Evolutionary conservation across 2,797 vertebrate species (phyloP), one percentile per base, ranked within the genome.

Genomic region (Sebastolobus alascanus): DNA sequence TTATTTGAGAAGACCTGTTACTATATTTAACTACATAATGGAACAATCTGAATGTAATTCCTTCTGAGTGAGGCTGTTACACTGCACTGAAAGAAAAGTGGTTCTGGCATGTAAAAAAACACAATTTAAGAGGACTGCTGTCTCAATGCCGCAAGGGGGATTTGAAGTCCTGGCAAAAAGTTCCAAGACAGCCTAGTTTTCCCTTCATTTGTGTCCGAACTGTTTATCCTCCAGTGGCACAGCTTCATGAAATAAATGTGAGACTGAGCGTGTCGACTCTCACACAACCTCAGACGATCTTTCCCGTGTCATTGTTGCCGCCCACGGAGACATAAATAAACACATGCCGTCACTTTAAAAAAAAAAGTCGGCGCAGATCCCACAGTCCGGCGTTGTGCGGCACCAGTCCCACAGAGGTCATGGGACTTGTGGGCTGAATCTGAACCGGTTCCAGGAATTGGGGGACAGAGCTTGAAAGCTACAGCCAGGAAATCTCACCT

Each of bases 261-360:
- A 75, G 63, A 60, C 63, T 29, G 50, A 77, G 46, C 12, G 31
- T 79, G 75, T 90, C 66, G 70, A 43, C 61, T 75, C 77, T 89
- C 80, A 75, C 75, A 63, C 79, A 31, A 14, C 40, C 37, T 63
- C 1, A 1, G 68, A 68, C 27, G 59, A 67, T 68, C 79, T 84
- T 75, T 84, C 50, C 83, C n/a, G 7, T 68, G 33, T 67, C 61
- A 18, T 25, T 1, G 22, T 60, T 55, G 70, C 81, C 70, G 85
- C 79, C 89, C 87, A 87, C 86, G 9, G 66, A 73, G 56, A 82
- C 33, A 75, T 87, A 85, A 90, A 90, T 75, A 88, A 88, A 82
- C 77, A 79, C 58, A 37, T 58, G 55, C 31, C 29, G 40, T 50
- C 82, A 68, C 63, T 77, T 77, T 31, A 67, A 71, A 60, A 31